Base-by-base conservation (phyloP, 2,113 vertebrate genomes). In the Ammospiza caudacuta region DNA sequence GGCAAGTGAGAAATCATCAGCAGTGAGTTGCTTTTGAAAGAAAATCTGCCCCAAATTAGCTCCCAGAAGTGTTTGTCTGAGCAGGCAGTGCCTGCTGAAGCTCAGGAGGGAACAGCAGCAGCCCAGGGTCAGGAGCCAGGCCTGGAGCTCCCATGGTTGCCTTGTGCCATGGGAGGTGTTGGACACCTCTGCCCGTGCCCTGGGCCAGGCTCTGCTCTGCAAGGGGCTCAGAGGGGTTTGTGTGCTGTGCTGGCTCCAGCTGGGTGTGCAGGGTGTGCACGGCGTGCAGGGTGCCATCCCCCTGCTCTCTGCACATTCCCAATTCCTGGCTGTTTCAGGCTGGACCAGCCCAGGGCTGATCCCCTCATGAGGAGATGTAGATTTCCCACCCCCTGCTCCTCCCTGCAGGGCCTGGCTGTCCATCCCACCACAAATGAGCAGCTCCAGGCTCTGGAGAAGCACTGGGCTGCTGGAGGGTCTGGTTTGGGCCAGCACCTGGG, bases 321-420 rank as follows among this genome's bases (percentile, higher is more conserved):
- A 2, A 1, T 12, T 23, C 18, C 51, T 43, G 41, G 5, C 69
- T 17, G 24, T 52, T 11, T 16, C 2, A 28, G 58, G 22, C 57
- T 28, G 73, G 54, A 10, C 29, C 59, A 73, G 49, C 44, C n/a
- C 29, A 13, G n/a, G 15, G 18, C 29, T 74, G 46, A 0, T 11
- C 11, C 33, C 44, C 28, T 5, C 1, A 0, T 1, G 25, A 2
- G 0, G 44, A 46, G 52, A 37, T 15, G 15, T 3, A 24, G 28
- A 12, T 77, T 52, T 78, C 11, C 33, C 9, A 17, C 3, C 18
- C 25, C 44, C 49, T 59, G 25, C 86, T 67, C 29, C 22, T 33
- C 43, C 8, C 8, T 1, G 64, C 6, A 17, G 83, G 83, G 11
- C 16, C 68, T 49, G 80, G 41, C 41, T 76, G 2, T 19, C 9